These are phyloP conservation scores for Sinodicranocentrus sp. DNA, from an alignment of 2,888 invertebrate genomes.

Conservation along the genomic window DNA sequence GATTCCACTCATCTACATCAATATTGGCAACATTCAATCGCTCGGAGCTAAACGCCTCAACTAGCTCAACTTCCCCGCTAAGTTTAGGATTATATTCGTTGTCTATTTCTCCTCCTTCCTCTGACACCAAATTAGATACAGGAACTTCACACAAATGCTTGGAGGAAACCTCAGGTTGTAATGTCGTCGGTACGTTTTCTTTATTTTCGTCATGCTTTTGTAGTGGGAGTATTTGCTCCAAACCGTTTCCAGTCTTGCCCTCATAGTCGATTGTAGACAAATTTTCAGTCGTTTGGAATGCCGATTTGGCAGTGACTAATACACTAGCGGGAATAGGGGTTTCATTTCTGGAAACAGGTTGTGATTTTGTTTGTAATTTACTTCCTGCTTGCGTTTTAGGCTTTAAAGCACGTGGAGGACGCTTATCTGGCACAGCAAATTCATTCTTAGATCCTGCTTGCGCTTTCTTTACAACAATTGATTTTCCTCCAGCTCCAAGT, in stretches of 20 bases:
- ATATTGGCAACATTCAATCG: slow-evolving; percentile 81
- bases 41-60: slow-evolving; percentile 70
- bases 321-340: background rate
- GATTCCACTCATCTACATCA: slow-evolving; percentile 87
- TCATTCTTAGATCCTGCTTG: slow-evolving; percentile 20
- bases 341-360: background rate
- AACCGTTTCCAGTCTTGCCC: background rate
- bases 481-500: slow-evolving; percentile 27
- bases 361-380: slow-evolving; percentile 35
- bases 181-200: slow-evolving; percentile 41
- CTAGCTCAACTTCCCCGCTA: background rate
- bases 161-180: no score
- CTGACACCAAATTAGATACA: no score
- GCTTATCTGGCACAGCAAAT: slow-evolving; percentile 58
- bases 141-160: no score
- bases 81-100: slow-evolving; percentile 56
- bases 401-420: slow-evolving; percentile 47
- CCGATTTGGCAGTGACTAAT: slow-evolving; percentile 12
- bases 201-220: slow-evolving; percentile 26
- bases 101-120: slow-evolving; percentile 2
- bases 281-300: no score
- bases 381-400: slow-evolving; percentile 49
- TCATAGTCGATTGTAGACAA: no score
- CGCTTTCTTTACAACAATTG: slow-evolving; percentile 20
- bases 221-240: background rate